A percentile compares a stretch with the other conserved stretches of the same genome.
Evolutionary conservation across 2,797 vertebrate species (phyloP).

Genomic region (Microctenopoma steveboyesi): DNA sequence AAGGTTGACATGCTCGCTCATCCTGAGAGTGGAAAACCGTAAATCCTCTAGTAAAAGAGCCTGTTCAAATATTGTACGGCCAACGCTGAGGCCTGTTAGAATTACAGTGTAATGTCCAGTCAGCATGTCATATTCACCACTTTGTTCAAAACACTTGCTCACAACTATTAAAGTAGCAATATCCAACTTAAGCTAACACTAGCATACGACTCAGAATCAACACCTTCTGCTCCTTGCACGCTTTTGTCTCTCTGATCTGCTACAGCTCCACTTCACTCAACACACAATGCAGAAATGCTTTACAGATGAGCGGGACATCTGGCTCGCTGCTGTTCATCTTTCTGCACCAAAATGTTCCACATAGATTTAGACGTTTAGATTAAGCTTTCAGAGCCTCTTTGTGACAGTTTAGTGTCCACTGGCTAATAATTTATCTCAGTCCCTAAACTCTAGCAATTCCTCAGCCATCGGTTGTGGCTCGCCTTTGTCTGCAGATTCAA

Average conservation of each 20-base stretch:
- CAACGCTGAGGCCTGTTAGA: neutral
- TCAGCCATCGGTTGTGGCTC: neutral
- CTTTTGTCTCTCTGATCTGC: too few relatives aligned
- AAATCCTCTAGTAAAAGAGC: conserved; percentile 14
- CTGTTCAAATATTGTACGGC: neutral
- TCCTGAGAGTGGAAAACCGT: neutral
- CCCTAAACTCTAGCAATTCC: neutral
- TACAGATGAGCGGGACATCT: too few relatives aligned
- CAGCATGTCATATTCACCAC: too few relatives aligned
- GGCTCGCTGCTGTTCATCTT: neutral
- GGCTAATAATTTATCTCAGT: neutral
- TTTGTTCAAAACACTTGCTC: too few relatives aligned
- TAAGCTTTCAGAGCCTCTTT: neutral
- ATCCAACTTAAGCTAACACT: too few relatives aligned
- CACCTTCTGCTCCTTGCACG: too few relatives aligned
- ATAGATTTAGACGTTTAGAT: neutral
- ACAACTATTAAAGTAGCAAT: too few relatives aligned
- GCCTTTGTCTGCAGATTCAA: neutral
- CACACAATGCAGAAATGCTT: too few relatives aligned
- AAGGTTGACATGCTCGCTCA: conserved; percentile 17
- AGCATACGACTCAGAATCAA: too few relatives aligned
- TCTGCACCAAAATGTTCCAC: neutral
- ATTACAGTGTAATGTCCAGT: neutral
- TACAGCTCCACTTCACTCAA: too few relatives aligned
- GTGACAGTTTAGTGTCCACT: neutral